A percentile compares a stretch with the other conserved stretches of the same genome.
Conservation (phyloP, 2,888 invertebrate species). For the Chydorus sphaericus region DNA sequence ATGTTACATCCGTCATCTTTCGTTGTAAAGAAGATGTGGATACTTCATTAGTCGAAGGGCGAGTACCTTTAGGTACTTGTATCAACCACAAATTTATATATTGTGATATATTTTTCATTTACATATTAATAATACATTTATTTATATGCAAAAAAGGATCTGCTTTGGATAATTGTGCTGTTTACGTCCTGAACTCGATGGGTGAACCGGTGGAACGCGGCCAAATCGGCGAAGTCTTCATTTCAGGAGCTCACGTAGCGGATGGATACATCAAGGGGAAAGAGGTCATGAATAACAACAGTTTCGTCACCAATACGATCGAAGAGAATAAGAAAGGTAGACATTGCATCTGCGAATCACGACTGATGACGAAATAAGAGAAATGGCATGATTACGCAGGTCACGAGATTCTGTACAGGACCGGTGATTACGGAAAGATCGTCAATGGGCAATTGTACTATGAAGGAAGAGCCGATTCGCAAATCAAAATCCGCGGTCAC, state of each 20-base stretch:
- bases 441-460: constrained; percentile 44
- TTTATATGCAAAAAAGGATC: not conserved
- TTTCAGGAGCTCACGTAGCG: constrained; percentile 64
- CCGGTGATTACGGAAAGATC: constrained; percentile 69
- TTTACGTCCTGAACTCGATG: constrained; percentile 60
- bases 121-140: not conserved
- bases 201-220: constrained; percentile 54
- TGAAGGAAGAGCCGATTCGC: constrained; percentile 72
- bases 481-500: constrained; percentile 73
- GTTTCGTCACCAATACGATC: not conserved
- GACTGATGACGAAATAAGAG: not conserved
- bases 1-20: constrained; percentile 64
- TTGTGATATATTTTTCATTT: not conserved
- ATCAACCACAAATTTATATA: constrained; percentile 22
- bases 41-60: constrained; percentile 34
- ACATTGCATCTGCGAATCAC: not conserved
- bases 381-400: constrained; percentile 28
- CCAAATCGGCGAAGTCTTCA: constrained; percentile 65
- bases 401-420: constrained; percentile 47
- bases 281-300: not conserved
- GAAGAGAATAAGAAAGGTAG: not conserved
- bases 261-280: constrained; percentile 62
- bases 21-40: constrained; percentile 32
- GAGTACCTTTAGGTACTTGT: constrained; percentile 63
- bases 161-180: constrained; percentile 53